Evolutionary conservation across 2,888 invertebrate species (phyloP).

Genomic region (Lordiphosa fenestrarum): DNA sequence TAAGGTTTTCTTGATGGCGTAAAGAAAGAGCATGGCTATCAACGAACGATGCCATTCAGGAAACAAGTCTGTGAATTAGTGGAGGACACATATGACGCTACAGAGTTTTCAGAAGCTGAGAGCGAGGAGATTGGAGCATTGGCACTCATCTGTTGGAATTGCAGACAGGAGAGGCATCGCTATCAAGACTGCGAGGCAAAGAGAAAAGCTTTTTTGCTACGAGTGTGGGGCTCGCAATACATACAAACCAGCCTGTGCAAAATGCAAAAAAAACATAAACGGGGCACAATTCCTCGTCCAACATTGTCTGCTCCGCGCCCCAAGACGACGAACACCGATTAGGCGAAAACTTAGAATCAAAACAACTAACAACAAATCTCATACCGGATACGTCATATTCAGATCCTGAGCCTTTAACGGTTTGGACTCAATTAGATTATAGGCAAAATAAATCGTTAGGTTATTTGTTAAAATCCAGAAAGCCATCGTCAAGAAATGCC

Average conservation of each 20-base stretch:
- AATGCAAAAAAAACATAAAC: conserved; percentile 2
- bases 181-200: too few species aligned
- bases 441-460: too few species aligned
- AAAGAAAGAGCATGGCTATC: background rate
- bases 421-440: background rate
- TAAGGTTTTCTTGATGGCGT: conserved; percentile 6
- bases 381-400: too few species aligned
- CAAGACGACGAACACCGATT: background rate
- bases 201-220: background rate
- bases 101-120: background rate
- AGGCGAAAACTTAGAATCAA: too few species aligned
- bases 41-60: background rate
- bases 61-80: background rate
- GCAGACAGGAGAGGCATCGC: too few species aligned
- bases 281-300: background rate
- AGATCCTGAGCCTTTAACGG: too few species aligned
- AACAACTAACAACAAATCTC: too few species aligned
- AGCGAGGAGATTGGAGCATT: too few species aligned
- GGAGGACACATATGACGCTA: background rate
- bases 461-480: too few species aligned
- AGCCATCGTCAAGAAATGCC: background rate
- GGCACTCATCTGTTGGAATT: too few species aligned
- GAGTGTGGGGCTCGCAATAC: background rate
- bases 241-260: conserved; percentile 1
- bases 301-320: background rate